Evolutionary conservation across 2,797 vertebrate species (phyloP).

Genomic region (Protosalanx chinensis): DNA sequence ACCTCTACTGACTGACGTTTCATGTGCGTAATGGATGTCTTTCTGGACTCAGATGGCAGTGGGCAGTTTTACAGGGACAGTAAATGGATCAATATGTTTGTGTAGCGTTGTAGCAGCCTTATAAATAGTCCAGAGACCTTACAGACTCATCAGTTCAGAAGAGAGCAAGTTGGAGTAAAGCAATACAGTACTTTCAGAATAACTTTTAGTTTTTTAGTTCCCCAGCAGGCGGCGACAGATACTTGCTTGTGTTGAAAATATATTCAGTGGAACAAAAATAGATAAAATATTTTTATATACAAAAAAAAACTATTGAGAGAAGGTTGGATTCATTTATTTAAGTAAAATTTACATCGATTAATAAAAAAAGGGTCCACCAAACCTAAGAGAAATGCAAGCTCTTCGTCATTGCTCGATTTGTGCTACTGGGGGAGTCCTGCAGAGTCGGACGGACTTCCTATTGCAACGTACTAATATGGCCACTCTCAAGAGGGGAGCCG

Average conservation of each 20-base stretch:
- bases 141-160: background rate
- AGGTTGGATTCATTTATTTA: too few species aligned
- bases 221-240: constrained; percentile 1
- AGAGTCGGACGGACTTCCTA: constrained; percentile 45
- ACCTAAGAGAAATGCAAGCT: constrained; percentile 42
- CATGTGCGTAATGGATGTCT: constrained; percentile 6
- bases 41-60: constrained; percentile 3
- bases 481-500: constrained; percentile 37
- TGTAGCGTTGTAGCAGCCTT: constrained; percentile 5
- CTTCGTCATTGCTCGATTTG: constrained; percentile 41
- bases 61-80: constrained; percentile 14
- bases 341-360: background rate
- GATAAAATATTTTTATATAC: too few species aligned
- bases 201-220: background rate
- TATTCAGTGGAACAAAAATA: too few species aligned
- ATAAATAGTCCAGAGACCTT: constrained; percentile 26
- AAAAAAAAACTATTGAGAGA: too few species aligned
- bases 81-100: constrained; percentile 20
- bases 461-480: constrained; percentile 66
- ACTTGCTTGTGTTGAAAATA: background rate
- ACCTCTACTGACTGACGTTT: background rate
- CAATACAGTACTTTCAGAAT: background rate
- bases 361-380: background rate
- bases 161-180: background rate
- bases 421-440: constrained; percentile 44